phyloP scores from a whole-genome alignment of 2,113 vertebrate species.

The Zosterops lateralis region DNA sequence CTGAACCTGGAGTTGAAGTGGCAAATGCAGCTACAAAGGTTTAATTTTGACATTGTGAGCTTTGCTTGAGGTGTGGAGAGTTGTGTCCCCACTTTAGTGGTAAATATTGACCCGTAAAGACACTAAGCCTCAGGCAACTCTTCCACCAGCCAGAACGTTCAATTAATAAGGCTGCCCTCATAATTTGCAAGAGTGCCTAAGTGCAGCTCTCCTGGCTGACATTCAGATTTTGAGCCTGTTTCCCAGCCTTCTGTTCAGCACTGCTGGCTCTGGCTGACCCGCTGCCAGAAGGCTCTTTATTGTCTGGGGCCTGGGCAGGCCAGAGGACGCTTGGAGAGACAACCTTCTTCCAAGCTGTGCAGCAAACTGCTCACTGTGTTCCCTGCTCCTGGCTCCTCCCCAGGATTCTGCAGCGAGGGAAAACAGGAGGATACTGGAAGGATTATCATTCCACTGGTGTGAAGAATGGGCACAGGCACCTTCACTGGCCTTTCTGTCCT shows the following conservation, averaged over 20 bases:
- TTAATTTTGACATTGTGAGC: not conserved
- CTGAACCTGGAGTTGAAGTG: not conserved
- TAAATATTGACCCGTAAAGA: not conserved
- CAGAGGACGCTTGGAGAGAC: not conserved
- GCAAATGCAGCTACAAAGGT: not conserved
- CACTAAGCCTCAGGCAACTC: not conserved
- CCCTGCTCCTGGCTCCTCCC: slow-evolving; percentile 1
- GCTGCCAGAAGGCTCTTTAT: slow-evolving; percentile 32
- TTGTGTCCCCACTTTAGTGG: not conserved
- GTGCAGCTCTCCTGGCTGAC: slow-evolving; percentile 29
- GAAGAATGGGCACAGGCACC: not conserved
- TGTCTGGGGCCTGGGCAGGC: slow-evolving; percentile 33
- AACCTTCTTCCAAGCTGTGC: slow-evolving; percentile 12
- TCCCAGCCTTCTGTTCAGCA: slow-evolving; percentile 46
- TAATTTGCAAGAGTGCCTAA: slow-evolving; percentile 9
- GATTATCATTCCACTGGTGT: not conserved
- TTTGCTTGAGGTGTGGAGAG: not conserved
- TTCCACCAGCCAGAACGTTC: not conserved
- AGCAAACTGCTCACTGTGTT: not conserved
- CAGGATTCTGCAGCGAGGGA: not conserved
- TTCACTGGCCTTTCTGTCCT: not conserved
- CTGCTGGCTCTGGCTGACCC: not conserved
- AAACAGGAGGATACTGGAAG: not conserved
- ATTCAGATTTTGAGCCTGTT: slow-evolving; percentile 16
- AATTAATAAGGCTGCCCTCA: slow-evolving; percentile 40